A percentile compares a stretch with the other conserved stretches of the same genome.
Conservation (phyloP, 2,113 vertebrate species). For the Hucho hucho region DNA sequence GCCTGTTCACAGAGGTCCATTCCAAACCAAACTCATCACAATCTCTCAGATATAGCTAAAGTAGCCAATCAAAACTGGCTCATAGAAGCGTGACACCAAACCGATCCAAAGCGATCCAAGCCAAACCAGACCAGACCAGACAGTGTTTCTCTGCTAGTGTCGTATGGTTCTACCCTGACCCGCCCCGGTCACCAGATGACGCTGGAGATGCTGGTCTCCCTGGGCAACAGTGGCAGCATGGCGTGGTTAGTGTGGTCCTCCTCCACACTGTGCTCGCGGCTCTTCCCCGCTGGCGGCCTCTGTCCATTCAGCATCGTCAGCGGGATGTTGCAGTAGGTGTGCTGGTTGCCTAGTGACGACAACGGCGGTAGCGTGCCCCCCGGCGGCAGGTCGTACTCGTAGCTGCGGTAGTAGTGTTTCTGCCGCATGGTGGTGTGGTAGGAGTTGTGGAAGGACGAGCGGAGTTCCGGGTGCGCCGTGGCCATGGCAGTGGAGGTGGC, state of each 20-base stretch:
- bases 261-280: constrained; percentile 92
- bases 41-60: neutral
- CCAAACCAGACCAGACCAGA: constrained; percentile 50
- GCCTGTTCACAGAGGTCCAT: neutral
- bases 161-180: neutral
- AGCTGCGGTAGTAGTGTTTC: constrained; percentile 99
- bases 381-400: constrained; percentile 93
- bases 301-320: constrained; percentile 98
- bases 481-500: constrained; percentile 97
- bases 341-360: constrained; percentile 95
- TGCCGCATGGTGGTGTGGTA: constrained; percentile 98
- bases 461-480: constrained; percentile 95
- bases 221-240: constrained; percentile 94
- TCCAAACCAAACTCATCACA: neutral
- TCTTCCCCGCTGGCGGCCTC: constrained; percentile 87
- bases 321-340: constrained; percentile 99
- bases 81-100: neutral
- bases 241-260: constrained; percentile 97
- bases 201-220: constrained; percentile 99
- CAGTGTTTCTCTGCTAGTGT: constrained; percentile 38
- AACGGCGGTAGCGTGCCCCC: constrained; percentile 90
- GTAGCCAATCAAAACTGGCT: neutral
- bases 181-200: constrained; percentile 90
- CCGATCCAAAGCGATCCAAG: constrained; percentile 48
- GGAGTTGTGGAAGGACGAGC: constrained; percentile 95